Conservation (phyloP, 2,797 vertebrate species). For the Myotis pilosus region DNA sequence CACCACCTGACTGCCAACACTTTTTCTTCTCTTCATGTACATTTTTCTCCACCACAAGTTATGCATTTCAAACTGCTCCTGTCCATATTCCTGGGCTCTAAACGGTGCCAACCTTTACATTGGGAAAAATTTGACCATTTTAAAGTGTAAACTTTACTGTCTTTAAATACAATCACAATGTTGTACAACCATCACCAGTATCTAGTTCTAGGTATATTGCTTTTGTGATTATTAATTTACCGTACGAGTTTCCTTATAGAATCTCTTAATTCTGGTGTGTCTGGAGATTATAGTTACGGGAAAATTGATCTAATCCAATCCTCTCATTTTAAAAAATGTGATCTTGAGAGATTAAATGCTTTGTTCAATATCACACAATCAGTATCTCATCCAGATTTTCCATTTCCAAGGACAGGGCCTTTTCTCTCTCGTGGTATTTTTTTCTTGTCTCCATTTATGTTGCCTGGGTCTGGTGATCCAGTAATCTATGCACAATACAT, state of each 20-base stretch:
- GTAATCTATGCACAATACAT: neutral
- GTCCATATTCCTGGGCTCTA: too few relatives aligned
- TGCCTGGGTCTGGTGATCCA: neutral
- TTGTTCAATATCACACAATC: neutral
- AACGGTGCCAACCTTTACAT: too few relatives aligned
- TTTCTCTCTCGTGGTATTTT: neutral
- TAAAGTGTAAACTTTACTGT: neutral
- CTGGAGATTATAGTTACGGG: neutral
- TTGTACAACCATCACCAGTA: neutral
- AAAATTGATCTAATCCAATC: neutral
- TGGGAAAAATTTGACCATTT: neutral
- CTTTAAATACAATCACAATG: neutral
- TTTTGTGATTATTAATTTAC: constrained; percentile 27
- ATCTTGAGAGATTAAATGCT: neutral
- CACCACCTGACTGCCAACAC: too few relatives aligned
- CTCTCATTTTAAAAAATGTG: neutral
- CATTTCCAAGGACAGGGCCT: neutral
- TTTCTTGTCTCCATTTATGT: neutral
- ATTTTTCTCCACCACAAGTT: too few relatives aligned
- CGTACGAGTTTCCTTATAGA: neutral
- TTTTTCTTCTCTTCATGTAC: too few relatives aligned
- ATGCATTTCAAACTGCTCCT: too few relatives aligned
- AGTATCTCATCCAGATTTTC: neutral
- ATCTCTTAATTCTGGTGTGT: constrained; percentile 20
- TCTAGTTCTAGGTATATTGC: neutral